Conservation (phyloP, 2,113 vertebrate species). For the Perognathus longimembris region DNA sequence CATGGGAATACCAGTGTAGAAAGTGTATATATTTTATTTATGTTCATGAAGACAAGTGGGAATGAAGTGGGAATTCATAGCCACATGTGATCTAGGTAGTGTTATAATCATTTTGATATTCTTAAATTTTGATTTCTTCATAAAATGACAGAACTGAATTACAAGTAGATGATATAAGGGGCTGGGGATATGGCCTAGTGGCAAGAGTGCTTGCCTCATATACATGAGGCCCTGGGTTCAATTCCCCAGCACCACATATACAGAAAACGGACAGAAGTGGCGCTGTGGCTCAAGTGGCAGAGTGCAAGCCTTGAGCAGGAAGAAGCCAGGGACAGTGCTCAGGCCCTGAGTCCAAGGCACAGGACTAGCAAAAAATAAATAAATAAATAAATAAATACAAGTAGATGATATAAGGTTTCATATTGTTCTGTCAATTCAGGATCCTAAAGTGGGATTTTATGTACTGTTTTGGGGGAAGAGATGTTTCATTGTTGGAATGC, state of each 20-base stretch:
- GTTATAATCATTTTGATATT: slow-evolving; percentile 15
- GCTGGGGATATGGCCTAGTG: too few species aligned
- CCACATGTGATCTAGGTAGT: neutral
- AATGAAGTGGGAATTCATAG: slow-evolving; percentile 31
- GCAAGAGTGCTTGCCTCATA: too few species aligned
- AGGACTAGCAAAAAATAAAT: too few species aligned
- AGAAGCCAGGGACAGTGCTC: too few species aligned
- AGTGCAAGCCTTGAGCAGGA: too few species aligned
- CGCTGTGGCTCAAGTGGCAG: too few species aligned
- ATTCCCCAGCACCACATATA: too few species aligned
- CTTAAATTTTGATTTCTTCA: slow-evolving; percentile 21
- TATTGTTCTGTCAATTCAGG: neutral
- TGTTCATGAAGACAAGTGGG: slow-evolving; percentile 44
- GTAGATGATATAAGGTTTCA: neutral
- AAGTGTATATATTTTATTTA: neutral
- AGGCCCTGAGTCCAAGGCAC: too few species aligned
- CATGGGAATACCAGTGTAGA: neutral
- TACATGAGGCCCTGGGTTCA: too few species aligned
- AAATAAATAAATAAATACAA: too few species aligned
- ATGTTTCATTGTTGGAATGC: neutral
- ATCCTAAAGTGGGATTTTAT: slow-evolving; percentile 17
- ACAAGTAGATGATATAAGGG: neutral
- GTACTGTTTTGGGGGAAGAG: neutral
- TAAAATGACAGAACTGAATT: slow-evolving; percentile 34
- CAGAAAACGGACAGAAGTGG: too few species aligned